Conservation (phyloP, 2,797 vertebrate species). For the Rachycentron canadum region DNA sequence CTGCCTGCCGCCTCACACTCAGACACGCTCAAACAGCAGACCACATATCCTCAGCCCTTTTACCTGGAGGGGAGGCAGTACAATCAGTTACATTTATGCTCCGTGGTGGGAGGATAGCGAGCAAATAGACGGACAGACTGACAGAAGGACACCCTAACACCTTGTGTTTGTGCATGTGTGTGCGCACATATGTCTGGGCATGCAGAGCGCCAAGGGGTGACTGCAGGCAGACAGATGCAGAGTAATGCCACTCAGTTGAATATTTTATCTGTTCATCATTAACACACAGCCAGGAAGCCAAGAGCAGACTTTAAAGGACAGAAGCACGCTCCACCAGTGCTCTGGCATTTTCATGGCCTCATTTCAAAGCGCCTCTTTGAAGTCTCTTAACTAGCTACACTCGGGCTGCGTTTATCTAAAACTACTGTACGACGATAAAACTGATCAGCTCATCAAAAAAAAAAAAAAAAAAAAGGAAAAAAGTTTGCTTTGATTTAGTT, state of each 20-base stretch:
- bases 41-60: constrained; percentile 43
- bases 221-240: constrained; percentile 51
- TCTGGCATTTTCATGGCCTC: constrained; percentile 73
- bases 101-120: neutral
- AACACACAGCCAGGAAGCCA: constrained; percentile 76
- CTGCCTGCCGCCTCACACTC: constrained; percentile 57
- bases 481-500: constrained; percentile 42
- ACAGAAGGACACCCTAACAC: neutral
- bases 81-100: constrained; percentile 42
- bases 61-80: constrained; percentile 40
- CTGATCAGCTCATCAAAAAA: constrained; percentile 64
- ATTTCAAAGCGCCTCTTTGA: constrained; percentile 76
- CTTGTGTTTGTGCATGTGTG: constrained; percentile 26
- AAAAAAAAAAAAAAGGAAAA: constrained; percentile 40
- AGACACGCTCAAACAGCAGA: constrained; percentile 51
- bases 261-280: constrained; percentile 84
- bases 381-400: constrained; percentile 68
- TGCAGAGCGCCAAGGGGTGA: constrained; percentile 22
- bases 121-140: constrained; percentile 7
- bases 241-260: constrained; percentile 70
- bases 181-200: constrained; percentile 33
- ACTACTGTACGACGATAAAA: constrained; percentile 54
- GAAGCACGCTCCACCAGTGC: constrained; percentile 59
- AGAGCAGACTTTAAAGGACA: constrained; percentile 74
- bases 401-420: constrained; percentile 66